These are phyloP conservation scores for Mionectes macconnelli DNA, from an alignment of 2,113 vertebrate genomes.

Conservation along the genomic window DNA sequence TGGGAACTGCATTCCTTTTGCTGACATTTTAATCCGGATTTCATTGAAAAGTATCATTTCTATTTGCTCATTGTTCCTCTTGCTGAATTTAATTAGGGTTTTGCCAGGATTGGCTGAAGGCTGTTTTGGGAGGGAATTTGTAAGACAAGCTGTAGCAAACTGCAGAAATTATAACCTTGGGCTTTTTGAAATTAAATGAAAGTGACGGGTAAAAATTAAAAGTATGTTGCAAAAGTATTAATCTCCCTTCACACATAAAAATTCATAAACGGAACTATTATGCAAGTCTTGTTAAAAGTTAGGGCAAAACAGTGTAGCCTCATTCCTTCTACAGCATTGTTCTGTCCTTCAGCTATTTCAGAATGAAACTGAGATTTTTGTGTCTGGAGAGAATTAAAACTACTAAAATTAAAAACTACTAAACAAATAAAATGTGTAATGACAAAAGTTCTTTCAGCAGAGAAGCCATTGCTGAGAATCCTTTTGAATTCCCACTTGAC, in stretches of 20 bases:
- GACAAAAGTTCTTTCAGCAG: background rate
- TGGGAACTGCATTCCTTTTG: background rate
- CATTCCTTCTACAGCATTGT: background rate
- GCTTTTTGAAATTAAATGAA: slow-evolving; percentile 43
- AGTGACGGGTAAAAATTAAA: background rate
- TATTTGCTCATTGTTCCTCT: slow-evolving; percentile 6
- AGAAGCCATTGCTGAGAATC: background rate
- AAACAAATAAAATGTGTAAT: background rate
- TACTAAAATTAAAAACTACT: background rate
- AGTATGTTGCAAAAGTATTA: background rate
- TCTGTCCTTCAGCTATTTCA: background rate
- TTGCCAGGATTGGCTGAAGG: slow-evolving; percentile 3
- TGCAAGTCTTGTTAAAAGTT: background rate
- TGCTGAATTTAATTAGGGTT: slow-evolving; percentile 25
- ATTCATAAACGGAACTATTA: background rate
- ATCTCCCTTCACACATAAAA: background rate
- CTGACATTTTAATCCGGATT: background rate
- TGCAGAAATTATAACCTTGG: background rate
- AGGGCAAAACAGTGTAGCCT: background rate
- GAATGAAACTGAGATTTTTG: background rate
- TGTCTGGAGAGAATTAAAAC: background rate
- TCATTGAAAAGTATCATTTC: slow-evolving; percentile 27
- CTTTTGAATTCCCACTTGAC: background rate
- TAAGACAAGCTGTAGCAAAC: background rate
- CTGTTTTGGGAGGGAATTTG: background rate